phyloP scores from a whole-genome alignment of 2,113 vertebrate species.

The Lethenteron reissneri region DNA sequence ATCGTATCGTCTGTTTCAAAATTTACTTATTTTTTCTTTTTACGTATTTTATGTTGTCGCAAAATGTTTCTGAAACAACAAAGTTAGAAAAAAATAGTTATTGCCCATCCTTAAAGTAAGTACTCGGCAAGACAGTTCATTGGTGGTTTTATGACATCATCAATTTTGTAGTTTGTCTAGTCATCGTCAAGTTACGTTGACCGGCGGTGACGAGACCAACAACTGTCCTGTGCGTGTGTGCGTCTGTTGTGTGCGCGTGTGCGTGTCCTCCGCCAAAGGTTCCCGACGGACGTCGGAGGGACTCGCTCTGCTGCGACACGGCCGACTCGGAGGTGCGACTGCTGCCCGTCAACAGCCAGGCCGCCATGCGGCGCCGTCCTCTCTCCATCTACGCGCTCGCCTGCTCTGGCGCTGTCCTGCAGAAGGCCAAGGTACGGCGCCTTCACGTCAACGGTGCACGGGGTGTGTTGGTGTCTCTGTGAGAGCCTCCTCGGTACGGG shows the following conservation, averaged over 20 bases:
- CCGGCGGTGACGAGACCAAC: not conserved
- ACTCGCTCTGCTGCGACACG: conserved; percentile 81
- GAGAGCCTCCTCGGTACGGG: too few species aligned
- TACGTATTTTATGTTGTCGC: too few species aligned
- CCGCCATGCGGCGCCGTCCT: conserved; percentile 37
- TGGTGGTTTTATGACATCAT: too few species aligned
- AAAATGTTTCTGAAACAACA: too few species aligned
- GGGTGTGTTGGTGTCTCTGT: too few species aligned
- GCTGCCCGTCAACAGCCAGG: conserved; percentile 64
- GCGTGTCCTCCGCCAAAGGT: not conserved
- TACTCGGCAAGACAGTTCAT: too few species aligned
- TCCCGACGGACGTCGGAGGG: conserved; percentile 36
- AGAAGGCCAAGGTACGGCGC: conserved; percentile 67
- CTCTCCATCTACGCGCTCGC: conserved; percentile 31
- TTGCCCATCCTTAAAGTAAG: too few species aligned
- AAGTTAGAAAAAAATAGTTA: too few species aligned
- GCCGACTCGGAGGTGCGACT: conserved; percentile 64
- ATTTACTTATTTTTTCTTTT: too few species aligned
- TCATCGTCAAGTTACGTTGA: not conserved
- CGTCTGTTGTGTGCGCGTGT: not conserved
- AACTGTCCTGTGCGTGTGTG: not conserved
- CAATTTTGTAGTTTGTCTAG: not conserved
- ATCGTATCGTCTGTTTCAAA: too few species aligned
- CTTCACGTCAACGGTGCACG: too few species aligned
- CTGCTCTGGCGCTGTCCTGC: conserved; percentile 61